Base-by-base conservation (phyloP, 2,888 invertebrate genomes). In the Agonum fuliginosum region DNA sequence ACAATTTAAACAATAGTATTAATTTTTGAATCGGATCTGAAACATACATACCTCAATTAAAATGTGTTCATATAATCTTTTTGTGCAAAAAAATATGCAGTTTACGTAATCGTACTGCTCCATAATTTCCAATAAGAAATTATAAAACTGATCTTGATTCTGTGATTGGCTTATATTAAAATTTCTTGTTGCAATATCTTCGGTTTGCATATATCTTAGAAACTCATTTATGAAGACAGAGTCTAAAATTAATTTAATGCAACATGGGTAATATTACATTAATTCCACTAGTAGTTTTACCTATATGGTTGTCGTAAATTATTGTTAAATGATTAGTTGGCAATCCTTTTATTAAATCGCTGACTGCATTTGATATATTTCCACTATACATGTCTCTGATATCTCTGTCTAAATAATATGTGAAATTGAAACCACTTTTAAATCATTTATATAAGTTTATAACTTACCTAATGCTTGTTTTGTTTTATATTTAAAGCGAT, bases 21-120 rank as follows among this genome's bases (percentile, higher is more conserved):
- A 43, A n/a, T n/a, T n/a, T n/a, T n/a, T n/a, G n/a, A n/a, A n/a
- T n/a, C n/a, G n/a, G n/a, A n/a, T n/a, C n/a, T 70, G 6, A 41
- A 41, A 22, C 46, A 58, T 78, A 78, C 81, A 83, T 85, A 91
- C 91, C 88, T 91, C 89, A 62, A 84, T 82, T 12, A 91, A 82
- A 72, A 91, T 85, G 79, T 87, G 87, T 83, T 91, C 91, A 79
- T 90, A 90, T 81, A 90, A 87, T 70, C 85, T 84, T 2, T 89
- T 89, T 51, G 88, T 87, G 71, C 90, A 90, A 17, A 91, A 86
- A 81, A 91, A 89, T 3, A 91, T 81, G 37, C 88, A 90, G 2
- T 88, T 88, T 5, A 88, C 83, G 77, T 88, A 89, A 20, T 88
- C 85, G 5, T 90, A 88, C 24, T 87, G 86, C 58, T 89, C 88